Percentiles rank a stretch among this genome's conserved stretches.
These are phyloP conservation scores for Palloptera scutellata DNA, from an alignment of 2,888 invertebrate species.

Conservation along the genomic window DNA sequence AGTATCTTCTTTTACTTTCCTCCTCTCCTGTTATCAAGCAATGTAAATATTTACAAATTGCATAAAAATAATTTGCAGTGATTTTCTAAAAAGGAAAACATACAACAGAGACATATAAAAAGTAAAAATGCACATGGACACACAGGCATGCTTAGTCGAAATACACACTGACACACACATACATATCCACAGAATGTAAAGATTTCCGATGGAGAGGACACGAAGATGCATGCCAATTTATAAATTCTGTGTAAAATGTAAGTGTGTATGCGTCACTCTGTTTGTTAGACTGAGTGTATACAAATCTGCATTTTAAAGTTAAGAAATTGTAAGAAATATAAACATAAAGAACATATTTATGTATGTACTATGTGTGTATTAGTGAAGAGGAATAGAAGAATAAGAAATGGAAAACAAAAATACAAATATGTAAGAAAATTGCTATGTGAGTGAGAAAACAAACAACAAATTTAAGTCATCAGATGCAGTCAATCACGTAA, in stretches of 20 bases:
- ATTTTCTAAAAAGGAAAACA: slow-evolving; percentile 47
- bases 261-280: no score
- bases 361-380: not conserved
- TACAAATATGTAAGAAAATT: not conserved
- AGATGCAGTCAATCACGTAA: slow-evolving; percentile 39
- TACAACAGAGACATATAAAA: no score
- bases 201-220: no score
- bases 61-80: slow-evolving; percentile 49
- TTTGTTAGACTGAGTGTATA: no score
- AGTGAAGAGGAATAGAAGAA: not conserved
- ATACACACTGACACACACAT: no score
- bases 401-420: not conserved
- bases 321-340: not conserved
- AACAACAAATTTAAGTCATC: slow-evolving; percentile 36
- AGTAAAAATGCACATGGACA: no score
- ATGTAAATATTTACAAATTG: slow-evolving; percentile 48
- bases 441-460: slow-evolving; percentile 6
- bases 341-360: not conserved
- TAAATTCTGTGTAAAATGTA: no score
- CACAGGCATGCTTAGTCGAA: no score
- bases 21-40: not conserved
- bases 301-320: slow-evolving; percentile 32
- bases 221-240: no score
- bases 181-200: no score
- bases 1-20: no score